These are phyloP conservation scores for Pyrrhosoma nymphula DNA, from an alignment of 2,888 invertebrate genomes.

Conservation along the genomic window DNA sequence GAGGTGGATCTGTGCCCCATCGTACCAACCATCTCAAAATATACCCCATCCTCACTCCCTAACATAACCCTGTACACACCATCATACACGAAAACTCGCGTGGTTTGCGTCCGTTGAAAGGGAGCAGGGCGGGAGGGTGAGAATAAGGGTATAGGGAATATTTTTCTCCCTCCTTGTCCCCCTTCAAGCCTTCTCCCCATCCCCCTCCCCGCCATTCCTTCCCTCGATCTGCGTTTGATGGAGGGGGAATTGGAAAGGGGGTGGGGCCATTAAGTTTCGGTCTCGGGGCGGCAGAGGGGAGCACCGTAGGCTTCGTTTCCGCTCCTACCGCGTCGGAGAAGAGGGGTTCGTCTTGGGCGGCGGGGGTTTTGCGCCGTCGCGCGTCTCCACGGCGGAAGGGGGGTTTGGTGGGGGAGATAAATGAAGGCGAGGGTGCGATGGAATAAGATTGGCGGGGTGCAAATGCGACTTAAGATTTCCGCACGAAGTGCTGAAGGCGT, in stretches of 20 bases:
- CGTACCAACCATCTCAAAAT: too few species aligned
- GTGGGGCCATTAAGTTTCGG: conserved; percentile 22
- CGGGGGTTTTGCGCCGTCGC: conserved; percentile 1
- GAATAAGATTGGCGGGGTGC: too few species aligned
- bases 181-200: too few species aligned
- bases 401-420: not conserved
- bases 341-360: not conserved
- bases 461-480: too few species aligned
- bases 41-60: too few species aligned
- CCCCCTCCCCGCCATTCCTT: not conserved
- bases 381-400: not conserved
- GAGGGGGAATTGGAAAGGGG: not conserved
- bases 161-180: not conserved
- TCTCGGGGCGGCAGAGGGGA: conserved; percentile 35
- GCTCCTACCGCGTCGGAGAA: not conserved
- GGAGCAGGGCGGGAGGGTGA: not conserved
- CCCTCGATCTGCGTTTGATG: not conserved
- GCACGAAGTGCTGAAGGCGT: too few species aligned
- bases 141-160: not conserved
- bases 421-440: not conserved
- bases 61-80: too few species aligned
- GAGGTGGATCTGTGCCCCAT: too few species aligned
- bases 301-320: not conserved
- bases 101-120: not conserved
- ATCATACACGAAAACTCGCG: not conserved